These are phyloP conservation scores for Lepisosteus oculatus DNA, from an alignment of 2,113 vertebrate genomes.

Conservation along the genomic window DNA sequence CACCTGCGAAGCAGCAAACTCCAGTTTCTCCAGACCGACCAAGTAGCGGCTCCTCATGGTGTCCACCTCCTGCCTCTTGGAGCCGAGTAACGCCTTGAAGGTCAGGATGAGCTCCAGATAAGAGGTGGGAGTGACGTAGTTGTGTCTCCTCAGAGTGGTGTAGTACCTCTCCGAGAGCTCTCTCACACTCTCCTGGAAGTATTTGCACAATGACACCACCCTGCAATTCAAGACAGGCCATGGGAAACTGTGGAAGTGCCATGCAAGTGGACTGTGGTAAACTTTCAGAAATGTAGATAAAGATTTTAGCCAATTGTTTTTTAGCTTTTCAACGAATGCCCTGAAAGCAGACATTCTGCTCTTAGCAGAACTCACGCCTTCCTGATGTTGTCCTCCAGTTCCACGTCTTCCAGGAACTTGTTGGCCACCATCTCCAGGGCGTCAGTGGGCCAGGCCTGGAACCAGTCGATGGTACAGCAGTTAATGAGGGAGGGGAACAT, in stretches of 20 bases:
- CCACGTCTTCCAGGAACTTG: constrained; percentile 86
- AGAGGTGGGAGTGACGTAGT: constrained; percentile 91
- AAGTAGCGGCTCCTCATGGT: constrained; percentile 77
- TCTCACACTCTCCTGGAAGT: constrained; percentile 80
- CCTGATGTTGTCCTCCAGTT: constrained; percentile 71
- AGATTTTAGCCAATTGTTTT: too few relatives aligned
- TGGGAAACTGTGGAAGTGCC: too few relatives aligned
- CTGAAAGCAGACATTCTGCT: background rate
- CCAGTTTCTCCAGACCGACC: constrained; percentile 80
- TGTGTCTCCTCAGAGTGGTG: constrained; percentile 71
- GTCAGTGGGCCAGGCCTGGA: constrained; percentile 87
- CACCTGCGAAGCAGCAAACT: constrained; percentile 86
- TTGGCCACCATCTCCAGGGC: constrained; percentile 90
- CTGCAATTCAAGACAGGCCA: constrained; percentile 44
- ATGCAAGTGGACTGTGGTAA: background rate
- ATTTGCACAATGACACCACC: constrained; percentile 87
- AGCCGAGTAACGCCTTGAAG: constrained; percentile 77
- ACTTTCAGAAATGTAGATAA: too few relatives aligned
- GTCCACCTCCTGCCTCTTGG: constrained; percentile 79
- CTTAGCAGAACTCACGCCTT: constrained; percentile 61
- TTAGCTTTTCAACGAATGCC: background rate
- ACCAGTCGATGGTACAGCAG: constrained; percentile 95
- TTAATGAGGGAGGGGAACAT: constrained; percentile 95
- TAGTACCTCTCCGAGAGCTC: constrained; percentile 74
- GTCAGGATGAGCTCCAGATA: constrained; percentile 90